Evolutionary conservation across 2,113 vertebrate species (phyloP).

Genomic region (Pavo muticus): DNA sequence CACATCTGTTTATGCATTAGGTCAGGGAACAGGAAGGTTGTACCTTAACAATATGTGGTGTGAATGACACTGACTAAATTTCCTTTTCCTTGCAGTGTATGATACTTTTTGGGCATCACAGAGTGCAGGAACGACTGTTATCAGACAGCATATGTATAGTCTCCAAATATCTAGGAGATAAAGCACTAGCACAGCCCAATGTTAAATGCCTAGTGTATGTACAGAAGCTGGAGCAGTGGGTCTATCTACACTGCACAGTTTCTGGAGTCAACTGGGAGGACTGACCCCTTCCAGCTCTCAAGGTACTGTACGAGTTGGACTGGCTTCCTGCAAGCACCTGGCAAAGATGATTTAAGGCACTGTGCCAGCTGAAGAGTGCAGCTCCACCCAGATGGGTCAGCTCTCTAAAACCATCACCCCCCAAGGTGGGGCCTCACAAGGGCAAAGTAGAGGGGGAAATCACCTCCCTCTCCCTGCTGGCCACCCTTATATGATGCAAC

Average conservation of each 20-base stretch:
- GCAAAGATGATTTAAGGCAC: rapidly evolving
- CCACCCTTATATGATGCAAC: too few relatives aligned
- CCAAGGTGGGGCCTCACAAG: too few relatives aligned
- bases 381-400: background rate
- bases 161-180: background rate
- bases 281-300: background rate
- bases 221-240: background rate
- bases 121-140: background rate
- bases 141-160: background rate
- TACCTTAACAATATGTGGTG: background rate
- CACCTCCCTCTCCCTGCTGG: too few relatives aligned
- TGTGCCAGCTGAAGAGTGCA: background rate
- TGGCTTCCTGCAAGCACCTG: background rate
- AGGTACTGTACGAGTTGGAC: background rate
- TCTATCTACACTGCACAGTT: background rate
- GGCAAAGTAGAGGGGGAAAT: too few relatives aligned
- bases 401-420: background rate
- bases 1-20: background rate
- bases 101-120: background rate
- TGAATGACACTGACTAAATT: background rate
- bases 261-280: background rate
- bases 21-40: background rate
- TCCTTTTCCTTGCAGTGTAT: background rate
- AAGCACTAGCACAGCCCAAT: rapidly evolving
- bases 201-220: rapidly evolving